A percentile compares a stretch with the other conserved stretches of the same genome.
Conservation (phyloP, 35 echinoderm and acorn worm species). For the Anneissia japonica region DNA sequence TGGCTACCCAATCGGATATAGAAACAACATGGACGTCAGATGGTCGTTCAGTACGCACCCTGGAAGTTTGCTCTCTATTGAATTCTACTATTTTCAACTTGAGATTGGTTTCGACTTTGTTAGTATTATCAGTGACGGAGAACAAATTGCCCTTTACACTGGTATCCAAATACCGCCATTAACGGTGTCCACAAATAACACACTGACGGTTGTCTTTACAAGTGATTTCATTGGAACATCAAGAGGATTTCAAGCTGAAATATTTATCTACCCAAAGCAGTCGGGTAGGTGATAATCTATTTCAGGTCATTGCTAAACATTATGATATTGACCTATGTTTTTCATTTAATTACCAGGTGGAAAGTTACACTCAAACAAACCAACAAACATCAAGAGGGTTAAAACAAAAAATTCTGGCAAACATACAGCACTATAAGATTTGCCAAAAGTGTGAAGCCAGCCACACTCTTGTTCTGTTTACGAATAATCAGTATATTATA, state of each 20-base stretch:
- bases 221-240: neutral
- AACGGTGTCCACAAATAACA: neutral
- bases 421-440: too few relatives aligned
- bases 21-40: neutral
- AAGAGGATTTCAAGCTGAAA: neutral
- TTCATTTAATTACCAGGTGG: too few relatives aligned
- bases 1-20: neutral
- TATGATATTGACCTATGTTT: too few relatives aligned
- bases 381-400: too few relatives aligned
- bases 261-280: neutral
- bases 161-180: neutral
- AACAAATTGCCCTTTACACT: neutral
- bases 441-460: too few relatives aligned
- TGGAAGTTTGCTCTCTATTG: neutral
- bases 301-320: too few relatives aligned
- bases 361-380: too few relatives aligned
- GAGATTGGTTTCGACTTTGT: neutral
- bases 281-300: neutral
- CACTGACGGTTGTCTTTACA: neutral
- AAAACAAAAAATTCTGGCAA: too few relatives aligned
- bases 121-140: neutral
- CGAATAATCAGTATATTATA: too few relatives aligned
- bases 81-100: neutral
- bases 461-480: too few relatives aligned
- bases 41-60: neutral